Base-by-base conservation (phyloP, 2,797 vertebrate species). In the Steatocranus sp. region DNA sequence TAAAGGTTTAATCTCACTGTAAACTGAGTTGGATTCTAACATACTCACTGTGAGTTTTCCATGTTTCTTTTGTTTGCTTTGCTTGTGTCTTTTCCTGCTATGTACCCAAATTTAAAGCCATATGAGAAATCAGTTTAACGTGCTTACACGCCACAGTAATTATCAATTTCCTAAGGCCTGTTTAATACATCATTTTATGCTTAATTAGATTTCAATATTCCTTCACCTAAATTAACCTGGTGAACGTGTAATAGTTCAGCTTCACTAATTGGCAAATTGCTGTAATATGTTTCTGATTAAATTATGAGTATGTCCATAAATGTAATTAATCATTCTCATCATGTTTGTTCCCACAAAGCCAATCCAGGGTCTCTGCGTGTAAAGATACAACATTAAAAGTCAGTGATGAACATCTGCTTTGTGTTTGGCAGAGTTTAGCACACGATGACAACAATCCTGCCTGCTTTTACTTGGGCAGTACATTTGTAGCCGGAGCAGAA, bases 151-250 rank as follows among this genome's bases (percentile, higher is more conserved):
- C 8, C 51, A 27, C 18, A 11, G 27, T 78, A 78, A 83, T 70
- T 76, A 14, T 30, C 23, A 80, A 46, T 79, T 58, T 68, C 68
- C 43, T 8, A 18, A 36, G 12, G 51, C 23, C 23, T 25, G 15
- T 50, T 82, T 43, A 43, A 43, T 43, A 43, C 83, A 82, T 89
- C 30, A 80, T 8, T 70, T 79, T 66, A 68, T 23, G 17, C 78
- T 54, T 20, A 34, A 89, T 80, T 66, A 30, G 53, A 87, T 85
- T 80, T 68, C 20, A 58, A 25, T 77, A 66, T 83, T 32, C 30
- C 77, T 79, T 82, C 27, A 66, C 61, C 56, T 68, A 3, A 76
- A 83, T 80, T 56, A 83, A 85, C 75, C 77, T n/a, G 6, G 11
- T 34, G 25, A 74, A 82, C 5, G 1, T 53, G 73, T 79, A 82